Base-by-base conservation (phyloP, 2,797 vertebrate species). In the Acanthurus tractus region DNA sequence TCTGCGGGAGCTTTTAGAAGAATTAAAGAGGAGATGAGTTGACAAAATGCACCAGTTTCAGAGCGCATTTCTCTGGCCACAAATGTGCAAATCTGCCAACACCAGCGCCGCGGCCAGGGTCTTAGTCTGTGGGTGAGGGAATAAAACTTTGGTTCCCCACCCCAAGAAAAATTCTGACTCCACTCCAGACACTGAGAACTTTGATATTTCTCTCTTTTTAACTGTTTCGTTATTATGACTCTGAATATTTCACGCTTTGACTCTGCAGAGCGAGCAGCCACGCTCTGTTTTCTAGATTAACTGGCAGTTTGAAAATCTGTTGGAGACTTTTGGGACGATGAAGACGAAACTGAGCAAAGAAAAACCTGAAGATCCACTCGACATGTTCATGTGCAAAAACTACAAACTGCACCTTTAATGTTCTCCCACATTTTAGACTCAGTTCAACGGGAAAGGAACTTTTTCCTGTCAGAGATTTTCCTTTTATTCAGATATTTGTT, bases 11-110 rank as follows among this genome's bases (percentile, higher is more conserved):
- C 69, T 67, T 80, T 72, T 40, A 56, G 20, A 55, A 40, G 56
- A 82, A 70, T 81, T 69, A 76, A 22, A 65, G 45, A 63, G 50
- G 70, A 58, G 56, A 65, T 15, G 72, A 72, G 72, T 42, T 65
- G 82, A 85, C 76, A 63, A 63, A 56, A 49, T 29, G 25, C 25
- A 29, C 25, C 25, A 66, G 50, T 29, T 66, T 66, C 70, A 74
- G 49, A 56, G 56, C 9, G 8, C 44, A 18, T 65, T 23, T 53
- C 57, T 48, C 46, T 48, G 46, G 46, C 18, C 17, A 48, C 46
- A 48, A 48, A 48, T 48, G 18, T 18, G 17, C 46, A 48, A 18
- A n/a, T 42, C 36, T 66, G 36, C 71, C 52, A 73, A 4, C 50
- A 58, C 17, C 50, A 62, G 29, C 17, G 53, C 53, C 42, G 29